Percentiles rank a stretch among this genome's conserved stretches.
phyloP scores from a whole-genome alignment of 2,797 vertebrate species.

The Euthynnus affinis region DNA sequence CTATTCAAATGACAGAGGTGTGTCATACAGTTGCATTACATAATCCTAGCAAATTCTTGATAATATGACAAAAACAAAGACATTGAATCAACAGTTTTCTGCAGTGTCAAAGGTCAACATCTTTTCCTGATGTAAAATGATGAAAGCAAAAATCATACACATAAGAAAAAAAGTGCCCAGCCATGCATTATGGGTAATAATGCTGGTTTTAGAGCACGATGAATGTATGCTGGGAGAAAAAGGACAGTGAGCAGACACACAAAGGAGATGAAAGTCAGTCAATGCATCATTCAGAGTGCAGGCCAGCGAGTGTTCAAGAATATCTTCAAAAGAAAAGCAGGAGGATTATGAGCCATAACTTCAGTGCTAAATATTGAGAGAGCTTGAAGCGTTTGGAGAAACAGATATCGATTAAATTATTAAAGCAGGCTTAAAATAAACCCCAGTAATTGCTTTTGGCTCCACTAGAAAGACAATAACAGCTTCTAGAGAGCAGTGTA shows the following conservation, averaged over 20 bases:
- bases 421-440: conserved; percentile 51
- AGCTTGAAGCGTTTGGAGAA: conserved; percentile 33
- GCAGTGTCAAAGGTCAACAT: conserved; percentile 2
- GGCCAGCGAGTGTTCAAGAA: conserved; percentile 29
- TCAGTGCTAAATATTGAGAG: conserved; percentile 53
- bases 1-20: background rate
- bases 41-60: background rate
- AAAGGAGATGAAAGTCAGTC: conserved; percentile 67
- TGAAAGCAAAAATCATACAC: background rate
- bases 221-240: conserved; percentile 32
- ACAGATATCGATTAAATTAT: conserved; percentile 57
- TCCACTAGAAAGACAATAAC: background rate
- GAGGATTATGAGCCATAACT: conserved; percentile 55
- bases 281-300: conserved; percentile 43
- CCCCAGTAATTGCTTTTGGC: conserved; percentile 35
- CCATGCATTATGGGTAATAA: conserved; percentile 23
- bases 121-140: background rate
- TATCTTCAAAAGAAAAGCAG: conserved; percentile 60
- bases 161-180: background rate
- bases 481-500: background rate
- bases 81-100: background rate
- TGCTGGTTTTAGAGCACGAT: conserved; percentile 16
- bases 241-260: conserved; percentile 28
- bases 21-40: background rate
- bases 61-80: background rate